phyloP scores from a whole-genome alignment of 2,888 invertebrate genomes.

The Napeogenes sylphis region DNA sequence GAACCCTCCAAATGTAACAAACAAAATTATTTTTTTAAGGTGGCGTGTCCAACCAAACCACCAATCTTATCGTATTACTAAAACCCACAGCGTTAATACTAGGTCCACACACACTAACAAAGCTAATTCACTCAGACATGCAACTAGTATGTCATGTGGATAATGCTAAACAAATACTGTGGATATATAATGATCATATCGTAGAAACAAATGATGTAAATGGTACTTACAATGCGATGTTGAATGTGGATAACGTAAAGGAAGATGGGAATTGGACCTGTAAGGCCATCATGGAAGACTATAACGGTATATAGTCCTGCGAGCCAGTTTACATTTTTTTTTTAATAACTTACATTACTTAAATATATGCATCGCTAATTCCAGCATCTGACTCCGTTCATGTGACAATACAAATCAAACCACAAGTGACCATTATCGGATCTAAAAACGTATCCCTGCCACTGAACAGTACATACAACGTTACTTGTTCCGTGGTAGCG shows the following conservation, averaged over 20 bases:
- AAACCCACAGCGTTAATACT: conserved; percentile 57
- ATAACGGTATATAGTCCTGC: conserved; percentile 41
- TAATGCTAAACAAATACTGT: conserved; percentile 45
- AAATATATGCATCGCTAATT: conserved; percentile 29
- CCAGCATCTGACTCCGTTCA: conserved; percentile 51
- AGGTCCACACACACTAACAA: conserved; percentile 49
- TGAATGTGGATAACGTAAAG: conserved; percentile 47
- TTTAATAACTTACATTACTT: neutral
- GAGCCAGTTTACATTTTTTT: neutral
- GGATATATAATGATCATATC: conserved; percentile 44
- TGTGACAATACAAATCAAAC: conserved; percentile 48
- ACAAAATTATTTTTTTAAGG: conserved; percentile 41
- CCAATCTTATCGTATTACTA: conserved; percentile 41
- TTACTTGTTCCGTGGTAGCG: conserved; percentile 49
- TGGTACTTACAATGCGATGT: conserved; percentile 39
- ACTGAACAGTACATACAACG: conserved; percentile 29
- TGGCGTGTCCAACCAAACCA: conserved; percentile 49
- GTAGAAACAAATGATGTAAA: conserved; percentile 37
- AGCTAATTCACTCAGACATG: conserved; percentile 36
- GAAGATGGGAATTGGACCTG: conserved; percentile 56
- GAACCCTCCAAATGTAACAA: too few relatives aligned
- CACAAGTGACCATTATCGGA: conserved; percentile 49
- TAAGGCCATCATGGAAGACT: conserved; percentile 41
- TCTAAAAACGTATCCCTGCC: conserved; percentile 49
- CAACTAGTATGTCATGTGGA: conserved; percentile 54